Evolutionary conservation across 2,888 invertebrate species (phyloP), one percentile per base, ranked within the genome.

Genomic region (Lydus trimaculatus): DNA sequence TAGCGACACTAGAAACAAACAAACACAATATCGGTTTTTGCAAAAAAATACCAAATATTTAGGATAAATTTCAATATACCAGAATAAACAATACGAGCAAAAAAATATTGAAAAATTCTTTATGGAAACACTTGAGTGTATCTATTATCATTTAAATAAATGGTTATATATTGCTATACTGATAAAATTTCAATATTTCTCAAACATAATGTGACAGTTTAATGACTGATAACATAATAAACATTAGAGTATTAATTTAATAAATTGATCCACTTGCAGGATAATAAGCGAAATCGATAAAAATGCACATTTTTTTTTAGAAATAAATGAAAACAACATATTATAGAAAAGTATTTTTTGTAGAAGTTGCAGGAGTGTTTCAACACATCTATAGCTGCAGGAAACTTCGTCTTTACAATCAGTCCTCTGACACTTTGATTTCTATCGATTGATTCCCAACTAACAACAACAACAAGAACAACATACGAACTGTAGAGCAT

Each of bases 121-220:
- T 13, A 8, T 20, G 2, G 48, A n/a, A 20, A 48, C 5, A 15
- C 13, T 56, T 9, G 23, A 52, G 1, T 9, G 11, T 23, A 23
- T 52, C 23, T 3, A 25, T 25, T 52, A 52, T 52, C 23, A 25
- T 25, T 23, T 6, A 28, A 56, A 28, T 25, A 7, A 7, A n/a
- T 13, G 7, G 56, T 28, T 6, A 15, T 56, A 15, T 56, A 25
- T 56, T 15, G 56, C 15, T 15, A 56, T 56, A 56, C 13, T 56
- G 56, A 56, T 56, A 56, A 56, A 56, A 56, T 52, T 52, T 52
- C 52, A 52, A 52, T 56, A 56, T 56, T 28, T 7, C n/a, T 28
- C 6, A 56, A 56, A 56, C 13, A 15, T n/a, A 25, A 9, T 15
- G n/a, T 56, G 28, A 28, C 56, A 56, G 25, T 15, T 25, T n/a